Percentiles rank a stretch among this genome's conserved stretches.
Evolutionary conservation across 2,797 vertebrate species (phyloP).

Genomic region (Cossypha heuglini): DNA sequence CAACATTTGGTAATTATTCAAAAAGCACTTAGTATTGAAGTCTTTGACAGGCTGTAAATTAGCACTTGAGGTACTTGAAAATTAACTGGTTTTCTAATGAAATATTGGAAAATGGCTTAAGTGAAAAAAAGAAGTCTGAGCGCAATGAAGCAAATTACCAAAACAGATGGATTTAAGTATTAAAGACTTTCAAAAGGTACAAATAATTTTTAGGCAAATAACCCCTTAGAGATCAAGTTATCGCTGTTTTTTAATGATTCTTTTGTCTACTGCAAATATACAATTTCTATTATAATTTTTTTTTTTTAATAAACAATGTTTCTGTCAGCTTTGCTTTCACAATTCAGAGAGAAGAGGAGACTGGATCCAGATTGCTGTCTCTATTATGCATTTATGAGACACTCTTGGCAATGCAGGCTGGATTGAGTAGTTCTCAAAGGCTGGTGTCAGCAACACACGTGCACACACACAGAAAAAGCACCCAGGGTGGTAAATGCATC

Average conservation of each 20-base stretch:
- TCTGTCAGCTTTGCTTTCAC: neutral
- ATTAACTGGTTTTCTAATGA: neutral
- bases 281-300: neutral
- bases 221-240: neutral
- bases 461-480: fast-evolving
- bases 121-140: neutral
- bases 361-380: neutral
- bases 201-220: neutral
- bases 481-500: neutral
- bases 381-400: neutral
- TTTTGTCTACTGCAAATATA: neutral
- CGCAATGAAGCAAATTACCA: neutral
- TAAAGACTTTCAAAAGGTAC: neutral
- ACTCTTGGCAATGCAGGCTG: neutral
- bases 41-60: neutral
- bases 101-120: neutral
- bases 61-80: neutral
- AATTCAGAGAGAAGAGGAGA: neutral
- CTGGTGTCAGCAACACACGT: neutral
- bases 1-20: neutral
- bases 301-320: neutral
- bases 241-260: neutral
- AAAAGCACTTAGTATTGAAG: neutral
- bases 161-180: neutral
- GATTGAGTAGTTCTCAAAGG: neutral